These are phyloP conservation scores for Paratilapia polleni DNA, from an alignment of 2,113 vertebrate species.

Conservation along the genomic window DNA sequence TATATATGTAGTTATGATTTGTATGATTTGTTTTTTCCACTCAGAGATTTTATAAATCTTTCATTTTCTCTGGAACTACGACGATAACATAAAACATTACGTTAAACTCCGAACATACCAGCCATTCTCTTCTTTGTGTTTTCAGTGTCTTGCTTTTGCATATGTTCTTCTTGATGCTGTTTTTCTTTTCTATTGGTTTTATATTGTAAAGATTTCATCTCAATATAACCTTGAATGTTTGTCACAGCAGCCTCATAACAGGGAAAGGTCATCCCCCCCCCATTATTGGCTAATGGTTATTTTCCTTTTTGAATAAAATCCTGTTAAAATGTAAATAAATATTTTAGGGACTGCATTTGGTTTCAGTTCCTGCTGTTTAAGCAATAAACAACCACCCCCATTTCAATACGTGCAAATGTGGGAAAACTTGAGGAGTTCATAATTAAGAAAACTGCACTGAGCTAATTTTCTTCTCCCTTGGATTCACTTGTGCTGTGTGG, in stretches of 20 bases:
- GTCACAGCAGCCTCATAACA: background rate
- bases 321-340: conserved; percentile 5
- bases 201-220: conserved; percentile 7
- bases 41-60: background rate
- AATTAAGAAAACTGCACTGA: background rate
- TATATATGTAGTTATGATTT: background rate
- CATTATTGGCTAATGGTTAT: background rate
- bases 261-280: background rate
- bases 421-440: background rate
- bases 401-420: background rate
- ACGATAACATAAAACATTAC: background rate
- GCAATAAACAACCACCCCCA: background rate
- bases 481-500: background rate
- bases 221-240: conserved; percentile 8
- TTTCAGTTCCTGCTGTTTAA: background rate
- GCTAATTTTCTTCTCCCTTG: conserved; percentile 2
- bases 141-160: background rate
- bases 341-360: background rate
- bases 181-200: conserved; percentile 11
- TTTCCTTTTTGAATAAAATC: conserved; percentile 13
- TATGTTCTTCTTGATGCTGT: conserved; percentile 1
- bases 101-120: background rate
- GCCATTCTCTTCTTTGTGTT: background rate
- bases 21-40: background rate
- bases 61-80: background rate